Conservation (phyloP, 2,113 vertebrate genomes). For the Recurvirostra avosetta region DNA sequence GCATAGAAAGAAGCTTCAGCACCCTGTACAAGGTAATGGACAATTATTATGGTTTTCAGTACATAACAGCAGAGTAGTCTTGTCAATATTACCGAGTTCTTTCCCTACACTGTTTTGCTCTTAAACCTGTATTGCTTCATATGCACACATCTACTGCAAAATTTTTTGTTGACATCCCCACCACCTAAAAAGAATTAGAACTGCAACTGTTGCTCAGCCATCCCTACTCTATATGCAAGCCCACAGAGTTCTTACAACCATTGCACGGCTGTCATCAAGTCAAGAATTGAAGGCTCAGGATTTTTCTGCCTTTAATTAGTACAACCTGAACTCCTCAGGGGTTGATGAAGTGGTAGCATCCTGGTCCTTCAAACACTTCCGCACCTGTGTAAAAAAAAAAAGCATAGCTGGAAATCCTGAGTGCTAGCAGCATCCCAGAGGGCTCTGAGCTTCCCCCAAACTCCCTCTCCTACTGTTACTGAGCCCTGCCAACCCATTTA, state of each 20-base stretch:
- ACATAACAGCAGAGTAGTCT: neutral
- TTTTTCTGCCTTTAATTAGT: neutral
- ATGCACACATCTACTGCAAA: fast-evolving
- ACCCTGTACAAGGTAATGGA: neutral
- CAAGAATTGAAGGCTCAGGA: neutral
- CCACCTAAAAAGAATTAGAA: neutral
- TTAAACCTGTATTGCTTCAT: neutral
- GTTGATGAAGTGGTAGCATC: neutral
- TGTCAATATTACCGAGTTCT: neutral
- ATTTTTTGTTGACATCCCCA: neutral
- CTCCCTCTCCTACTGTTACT: too few species aligned
- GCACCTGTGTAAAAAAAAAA: neutral
- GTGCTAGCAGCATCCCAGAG: neutral
- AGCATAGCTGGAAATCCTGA: neutral
- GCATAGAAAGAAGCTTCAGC: neutral
- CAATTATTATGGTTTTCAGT: neutral
- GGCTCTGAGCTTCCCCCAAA: neutral
- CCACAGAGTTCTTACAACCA: neutral
- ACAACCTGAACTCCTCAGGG: neutral
- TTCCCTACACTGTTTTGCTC: neutral
- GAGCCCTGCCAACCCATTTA: neutral
- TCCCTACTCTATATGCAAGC: neutral
- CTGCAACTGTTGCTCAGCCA: neutral
- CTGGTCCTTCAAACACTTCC: neutral
- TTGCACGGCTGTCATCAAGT: neutral